phyloP scores from a whole-genome alignment of 2,888 invertebrate genomes.

The Taenaris catops region DNA sequence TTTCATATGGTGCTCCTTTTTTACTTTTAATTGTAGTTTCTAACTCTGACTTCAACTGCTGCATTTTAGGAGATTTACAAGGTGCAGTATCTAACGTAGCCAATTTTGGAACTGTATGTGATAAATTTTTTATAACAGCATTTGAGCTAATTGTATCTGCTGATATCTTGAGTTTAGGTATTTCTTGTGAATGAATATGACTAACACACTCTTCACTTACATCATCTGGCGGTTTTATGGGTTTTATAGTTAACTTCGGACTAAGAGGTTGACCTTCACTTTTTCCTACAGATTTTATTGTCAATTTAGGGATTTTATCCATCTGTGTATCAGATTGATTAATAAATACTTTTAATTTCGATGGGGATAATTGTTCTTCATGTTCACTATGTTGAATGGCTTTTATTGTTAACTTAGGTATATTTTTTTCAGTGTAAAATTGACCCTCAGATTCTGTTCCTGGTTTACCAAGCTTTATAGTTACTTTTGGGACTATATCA shows the following conservation, averaged over 20 bases:
- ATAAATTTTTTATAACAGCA: conserved; percentile 30
- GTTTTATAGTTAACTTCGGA: conserved; percentile 73
- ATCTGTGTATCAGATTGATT: conserved; percentile 50
- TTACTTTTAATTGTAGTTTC: conserved; percentile 38
- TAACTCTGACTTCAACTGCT: conserved; percentile 49
- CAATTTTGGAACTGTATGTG: conserved; percentile 60
- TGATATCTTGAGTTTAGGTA: conserved; percentile 47
- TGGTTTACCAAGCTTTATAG: conserved; percentile 67
- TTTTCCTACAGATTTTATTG: conserved; percentile 62
- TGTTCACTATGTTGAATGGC: conserved; percentile 53
- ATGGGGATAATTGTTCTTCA: conserved; percentile 47
- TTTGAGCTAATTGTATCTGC: conserved; percentile 42
- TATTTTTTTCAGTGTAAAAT: conserved; percentile 65
- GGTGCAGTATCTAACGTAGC: conserved; percentile 46
- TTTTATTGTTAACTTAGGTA: conserved; percentile 68
- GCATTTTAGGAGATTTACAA: conserved; percentile 47
- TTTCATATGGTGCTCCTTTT: conserved; percentile 31
- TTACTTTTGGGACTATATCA: conserved; percentile 66
- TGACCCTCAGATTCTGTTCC: conserved; percentile 65
- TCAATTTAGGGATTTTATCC: conserved; percentile 67
- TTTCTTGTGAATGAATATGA: conserved; percentile 27
- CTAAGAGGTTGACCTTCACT: conserved; percentile 58
- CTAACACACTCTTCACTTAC: conserved; percentile 34
- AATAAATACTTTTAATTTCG: conserved; percentile 60
- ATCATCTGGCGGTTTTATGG: conserved; percentile 55